Percentiles rank a stretch among this genome's conserved stretches.
Evolutionary conservation across 2,797 vertebrate genomes (phyloP).

Genomic region (Psittacula derbiana): DNA sequence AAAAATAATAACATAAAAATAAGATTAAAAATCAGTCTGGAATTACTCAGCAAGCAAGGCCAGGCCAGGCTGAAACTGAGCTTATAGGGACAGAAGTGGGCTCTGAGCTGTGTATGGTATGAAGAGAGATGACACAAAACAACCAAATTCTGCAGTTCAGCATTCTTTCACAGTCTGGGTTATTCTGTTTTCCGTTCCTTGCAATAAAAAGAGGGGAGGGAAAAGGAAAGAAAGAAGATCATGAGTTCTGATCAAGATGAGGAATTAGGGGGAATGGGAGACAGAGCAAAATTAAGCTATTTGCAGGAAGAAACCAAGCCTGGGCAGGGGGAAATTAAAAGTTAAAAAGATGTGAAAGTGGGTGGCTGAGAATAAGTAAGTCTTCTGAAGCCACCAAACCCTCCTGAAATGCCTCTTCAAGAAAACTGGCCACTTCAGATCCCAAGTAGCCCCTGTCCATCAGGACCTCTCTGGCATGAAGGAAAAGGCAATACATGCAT

Average conservation of each 20-base stretch:
- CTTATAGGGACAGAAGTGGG: background rate
- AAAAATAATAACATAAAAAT: background rate
- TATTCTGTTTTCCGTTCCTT: background rate
- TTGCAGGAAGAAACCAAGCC: background rate
- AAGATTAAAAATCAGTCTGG: background rate
- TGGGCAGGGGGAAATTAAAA: background rate
- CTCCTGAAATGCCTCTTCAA: background rate
- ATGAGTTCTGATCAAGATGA: background rate
- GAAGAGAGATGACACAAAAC: background rate
- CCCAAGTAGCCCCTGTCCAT: rapidly evolving
- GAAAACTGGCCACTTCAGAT: background rate
- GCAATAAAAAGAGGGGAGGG: background rate
- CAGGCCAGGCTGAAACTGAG: background rate
- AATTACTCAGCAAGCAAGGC: background rate
- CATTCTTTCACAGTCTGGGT: background rate
- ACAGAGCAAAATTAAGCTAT: background rate
- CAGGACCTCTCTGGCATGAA: background rate
- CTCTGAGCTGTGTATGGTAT: background rate
- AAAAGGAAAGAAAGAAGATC: background rate
- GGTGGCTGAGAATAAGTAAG: background rate
- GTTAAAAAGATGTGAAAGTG: background rate
- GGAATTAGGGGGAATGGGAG: background rate
- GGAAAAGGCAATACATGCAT: background rate
- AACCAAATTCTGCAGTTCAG: background rate
- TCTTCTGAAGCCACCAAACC: background rate